These are phyloP conservation scores for Alethe castanea DNA, from an alignment of 2,113 vertebrate species.

Conservation along the genomic window DNA sequence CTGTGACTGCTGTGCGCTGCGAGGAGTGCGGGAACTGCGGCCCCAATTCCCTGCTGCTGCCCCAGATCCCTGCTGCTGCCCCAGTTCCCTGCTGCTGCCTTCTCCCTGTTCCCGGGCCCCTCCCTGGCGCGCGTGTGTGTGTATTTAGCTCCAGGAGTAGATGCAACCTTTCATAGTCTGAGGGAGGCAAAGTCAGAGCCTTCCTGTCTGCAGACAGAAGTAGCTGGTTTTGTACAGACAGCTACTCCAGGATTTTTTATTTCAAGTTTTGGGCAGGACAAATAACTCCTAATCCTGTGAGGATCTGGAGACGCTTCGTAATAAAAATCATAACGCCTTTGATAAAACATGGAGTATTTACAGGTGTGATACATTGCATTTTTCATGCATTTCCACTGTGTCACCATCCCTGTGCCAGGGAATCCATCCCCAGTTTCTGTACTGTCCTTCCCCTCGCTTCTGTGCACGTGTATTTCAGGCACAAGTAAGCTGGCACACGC, in stretches of 20 bases:
- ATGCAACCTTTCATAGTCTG: neutral
- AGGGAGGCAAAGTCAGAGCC: neutral
- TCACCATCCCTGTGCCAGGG: neutral
- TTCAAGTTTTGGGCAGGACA: neutral
- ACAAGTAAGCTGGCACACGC: neutral
- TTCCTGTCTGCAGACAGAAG: neutral
- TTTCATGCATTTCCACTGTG: neutral
- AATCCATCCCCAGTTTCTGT: neutral
- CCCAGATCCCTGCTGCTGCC: neutral
- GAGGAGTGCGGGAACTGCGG: fast-evolving
- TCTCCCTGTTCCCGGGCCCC: neutral
- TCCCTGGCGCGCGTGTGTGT: neutral
- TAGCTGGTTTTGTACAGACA: neutral
- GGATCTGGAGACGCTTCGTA: neutral
- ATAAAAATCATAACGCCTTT: neutral
- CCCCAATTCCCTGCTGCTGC: too few species aligned
- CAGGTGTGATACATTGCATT: neutral
- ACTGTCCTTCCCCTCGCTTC: neutral
- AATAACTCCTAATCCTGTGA: neutral
- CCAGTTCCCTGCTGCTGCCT: neutral
- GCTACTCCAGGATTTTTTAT: neutral
- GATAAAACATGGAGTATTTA: neutral
- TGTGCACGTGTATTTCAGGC: neutral
- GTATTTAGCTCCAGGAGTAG: neutral
- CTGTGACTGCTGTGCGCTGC: too few species aligned